These are phyloP conservation scores for Elysia chlorotica DNA, from an alignment of 1,140 invertebrate genomes.

Conservation along the genomic window DNA sequence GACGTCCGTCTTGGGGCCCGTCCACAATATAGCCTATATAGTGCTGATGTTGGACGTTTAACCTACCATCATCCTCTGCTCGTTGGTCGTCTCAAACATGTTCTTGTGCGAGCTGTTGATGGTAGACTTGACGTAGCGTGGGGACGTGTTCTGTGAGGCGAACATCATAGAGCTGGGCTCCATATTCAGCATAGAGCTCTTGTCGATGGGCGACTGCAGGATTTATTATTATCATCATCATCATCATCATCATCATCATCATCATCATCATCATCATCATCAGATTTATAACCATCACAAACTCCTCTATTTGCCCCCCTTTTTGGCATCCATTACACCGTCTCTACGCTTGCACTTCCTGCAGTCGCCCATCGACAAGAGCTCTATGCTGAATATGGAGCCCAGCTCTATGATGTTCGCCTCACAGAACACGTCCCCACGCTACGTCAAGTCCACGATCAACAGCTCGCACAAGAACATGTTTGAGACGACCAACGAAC, in stretches of 20 bases:
- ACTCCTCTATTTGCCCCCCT: too few relatives aligned
- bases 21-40: not conserved
- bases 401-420: not conserved
- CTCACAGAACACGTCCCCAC: not conserved
- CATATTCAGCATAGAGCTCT: not conserved
- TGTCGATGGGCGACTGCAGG: not conserved
- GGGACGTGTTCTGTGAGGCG: not conserved
- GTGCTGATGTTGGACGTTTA: too few relatives aligned
- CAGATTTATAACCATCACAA: too few relatives aligned
- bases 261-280: too few relatives aligned
- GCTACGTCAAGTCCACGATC: not conserved
- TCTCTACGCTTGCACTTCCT: too few relatives aligned
- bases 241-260: too few relatives aligned
- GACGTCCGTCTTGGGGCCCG: too few relatives aligned
- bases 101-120: constrained; percentile 1
- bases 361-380: not conserved
- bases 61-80: too few relatives aligned
- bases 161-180: not conserved
- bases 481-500: not conserved
- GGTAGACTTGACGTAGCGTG: not conserved
- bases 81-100: not conserved
- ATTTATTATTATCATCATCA: too few relatives aligned
- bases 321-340: too few relatives aligned
- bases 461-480: constrained; percentile 6
- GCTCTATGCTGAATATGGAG: not conserved